These are phyloP conservation scores for Peromyscus aztecus DNA, from an alignment of 2,797 vertebrate species.

Conservation along the genomic window DNA sequence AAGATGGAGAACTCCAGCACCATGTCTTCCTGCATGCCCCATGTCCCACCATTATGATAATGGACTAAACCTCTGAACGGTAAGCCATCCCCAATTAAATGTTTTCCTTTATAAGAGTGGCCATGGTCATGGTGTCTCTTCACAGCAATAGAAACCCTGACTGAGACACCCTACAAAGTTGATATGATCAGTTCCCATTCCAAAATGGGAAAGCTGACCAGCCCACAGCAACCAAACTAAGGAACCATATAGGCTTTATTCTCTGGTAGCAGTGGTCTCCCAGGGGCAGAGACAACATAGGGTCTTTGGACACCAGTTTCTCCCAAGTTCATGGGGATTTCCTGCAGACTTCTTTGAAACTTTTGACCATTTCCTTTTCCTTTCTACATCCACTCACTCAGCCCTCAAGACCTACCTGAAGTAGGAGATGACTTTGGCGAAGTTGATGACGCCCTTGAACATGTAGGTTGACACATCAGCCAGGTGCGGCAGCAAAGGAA, in stretches of 20 bases:
- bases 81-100: neutral
- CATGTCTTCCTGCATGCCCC: neutral
- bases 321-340: neutral
- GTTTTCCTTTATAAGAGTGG: neutral
- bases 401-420: constrained; percentile 85
- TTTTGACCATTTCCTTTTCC: neutral
- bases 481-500: constrained; percentile 86
- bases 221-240: neutral
- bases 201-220: neutral
- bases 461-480: constrained; percentile 88
- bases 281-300: neutral
- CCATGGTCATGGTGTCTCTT: neutral
- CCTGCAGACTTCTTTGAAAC: neutral
- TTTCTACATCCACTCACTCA: neutral
- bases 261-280: neutral
- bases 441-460: constrained; percentile 89
- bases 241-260: neutral
- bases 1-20: neutral
- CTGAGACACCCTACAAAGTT: neutral
- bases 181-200: neutral
- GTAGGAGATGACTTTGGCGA: constrained; percentile 88
- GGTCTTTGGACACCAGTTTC: neutral
- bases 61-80: neutral
- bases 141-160: neutral
- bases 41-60: neutral